phyloP scores from a whole-genome alignment of 2,797 vertebrate species.

The Bradypodion ventrale region DNA sequence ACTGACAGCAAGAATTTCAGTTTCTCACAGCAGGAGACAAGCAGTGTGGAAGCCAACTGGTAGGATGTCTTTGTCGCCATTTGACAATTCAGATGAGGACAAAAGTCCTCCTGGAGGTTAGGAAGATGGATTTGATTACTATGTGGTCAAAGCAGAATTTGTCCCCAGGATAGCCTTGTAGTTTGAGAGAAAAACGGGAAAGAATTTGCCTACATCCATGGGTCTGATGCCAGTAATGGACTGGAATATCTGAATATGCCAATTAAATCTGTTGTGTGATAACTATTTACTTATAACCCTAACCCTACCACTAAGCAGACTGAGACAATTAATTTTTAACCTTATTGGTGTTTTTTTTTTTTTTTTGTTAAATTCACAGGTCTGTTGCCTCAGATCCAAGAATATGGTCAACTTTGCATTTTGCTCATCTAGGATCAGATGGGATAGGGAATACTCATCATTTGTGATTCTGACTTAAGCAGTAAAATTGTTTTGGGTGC shows the following conservation, averaged over 20 bases:
- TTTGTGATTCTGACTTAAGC: not conserved
- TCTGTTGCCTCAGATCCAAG: not conserved
- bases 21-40: slow-evolving; percentile 64
- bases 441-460: no score
- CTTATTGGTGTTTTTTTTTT: not conserved
- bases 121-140: slow-evolving; percentile 52
- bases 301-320: not conserved
- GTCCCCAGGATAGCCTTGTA: not conserved
- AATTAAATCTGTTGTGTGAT: not conserved
- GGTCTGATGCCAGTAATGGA: not conserved
- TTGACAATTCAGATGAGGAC: slow-evolving; percentile 58
- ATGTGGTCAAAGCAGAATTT: slow-evolving; percentile 41
- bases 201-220: not conserved
- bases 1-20: slow-evolving; percentile 66
- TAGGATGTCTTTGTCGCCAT: slow-evolving; percentile 55
- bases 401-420: not conserved
- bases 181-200: not conserved
- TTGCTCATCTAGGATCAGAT: not conserved
- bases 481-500: not conserved
- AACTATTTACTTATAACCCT: not conserved
- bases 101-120: slow-evolving; percentile 64
- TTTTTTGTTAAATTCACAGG: not conserved
- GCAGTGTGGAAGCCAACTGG: slow-evolving; percentile 64
- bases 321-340: not conserved
- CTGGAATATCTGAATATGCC: not conserved